phyloP scores from a whole-genome alignment of 2,888 invertebrate species.

The Drosophila mercatorum region DNA sequence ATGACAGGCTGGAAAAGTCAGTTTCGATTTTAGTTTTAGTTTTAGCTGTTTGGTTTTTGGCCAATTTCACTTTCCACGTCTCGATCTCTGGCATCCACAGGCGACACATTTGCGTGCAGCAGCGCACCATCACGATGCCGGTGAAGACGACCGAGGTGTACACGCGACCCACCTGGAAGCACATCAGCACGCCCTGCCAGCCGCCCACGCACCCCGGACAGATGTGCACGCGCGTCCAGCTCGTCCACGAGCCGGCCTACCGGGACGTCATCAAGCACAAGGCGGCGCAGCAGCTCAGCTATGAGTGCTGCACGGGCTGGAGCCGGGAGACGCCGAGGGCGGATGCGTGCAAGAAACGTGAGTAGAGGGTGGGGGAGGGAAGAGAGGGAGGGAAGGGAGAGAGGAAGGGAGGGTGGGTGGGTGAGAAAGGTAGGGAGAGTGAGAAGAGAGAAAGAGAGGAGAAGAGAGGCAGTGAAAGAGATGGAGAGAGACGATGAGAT shows the following conservation, averaged over 20 bases:
- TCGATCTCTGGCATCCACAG: constrained; percentile 69
- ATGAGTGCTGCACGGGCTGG: constrained; percentile 88
- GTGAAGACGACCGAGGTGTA: constrained; percentile 86
- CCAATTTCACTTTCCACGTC: constrained; percentile 26
- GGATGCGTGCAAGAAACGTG: constrained; percentile 88
- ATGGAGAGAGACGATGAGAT: not conserved
- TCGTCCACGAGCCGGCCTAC: constrained; percentile 86
- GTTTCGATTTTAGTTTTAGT: constrained; percentile 48
- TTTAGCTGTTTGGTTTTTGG: not conserved
- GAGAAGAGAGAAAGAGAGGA: not conserved
- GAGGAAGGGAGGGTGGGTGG: not conserved
- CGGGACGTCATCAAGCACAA: constrained; percentile 85
- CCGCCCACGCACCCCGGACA: constrained; percentile 84
- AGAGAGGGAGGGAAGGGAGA: not conserved
- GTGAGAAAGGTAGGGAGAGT: not conserved
- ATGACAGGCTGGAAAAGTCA: constrained; percentile 73
- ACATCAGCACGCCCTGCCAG: constrained; percentile 85
- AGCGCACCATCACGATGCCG: constrained; percentile 85
- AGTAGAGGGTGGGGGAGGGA: constrained; percentile 66
- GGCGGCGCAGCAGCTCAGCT: constrained; percentile 85
- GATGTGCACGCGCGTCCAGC: constrained; percentile 86
- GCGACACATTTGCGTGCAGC: constrained; percentile 86
- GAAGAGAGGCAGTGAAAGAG: not conserved
- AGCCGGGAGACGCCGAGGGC: constrained; percentile 86
- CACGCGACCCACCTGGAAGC: constrained; percentile 86